Percentiles rank a stretch among this genome's conserved stretches.
phyloP scores from a whole-genome alignment of 2,113 vertebrate genomes.

The Phoenicopterus ruber region DNA sequence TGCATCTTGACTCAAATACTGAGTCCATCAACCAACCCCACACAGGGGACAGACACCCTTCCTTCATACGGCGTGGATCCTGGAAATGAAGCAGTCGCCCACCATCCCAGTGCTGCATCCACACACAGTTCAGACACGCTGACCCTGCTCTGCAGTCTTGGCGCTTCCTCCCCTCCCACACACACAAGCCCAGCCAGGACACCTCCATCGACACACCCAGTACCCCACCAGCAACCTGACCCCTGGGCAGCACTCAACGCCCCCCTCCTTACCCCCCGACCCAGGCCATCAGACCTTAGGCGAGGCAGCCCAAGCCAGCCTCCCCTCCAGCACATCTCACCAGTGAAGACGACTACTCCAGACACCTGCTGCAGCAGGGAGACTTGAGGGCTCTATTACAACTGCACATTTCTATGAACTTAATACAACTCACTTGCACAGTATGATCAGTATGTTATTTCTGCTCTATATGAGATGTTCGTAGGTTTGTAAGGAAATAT shows the following conservation, averaged over 20 bases:
- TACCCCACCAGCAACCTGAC: fast-evolving
- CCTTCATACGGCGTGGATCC: not conserved
- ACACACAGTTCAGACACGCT: not conserved
- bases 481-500: no score
- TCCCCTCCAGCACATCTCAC: not conserved
- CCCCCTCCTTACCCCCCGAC: fast-evolving
- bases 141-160: not conserved
- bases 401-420: not conserved
- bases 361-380: not conserved
- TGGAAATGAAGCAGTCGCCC: not conserved
- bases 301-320: not conserved
- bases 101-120: not conserved
- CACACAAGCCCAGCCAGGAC: not conserved
- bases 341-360: not conserved
- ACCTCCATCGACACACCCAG: fast-evolving
- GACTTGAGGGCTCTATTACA: not conserved
- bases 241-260: not conserved
- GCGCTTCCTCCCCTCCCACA: no score
- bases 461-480: not conserved
- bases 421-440: not conserved
- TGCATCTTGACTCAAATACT: not conserved
- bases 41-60: not conserved
- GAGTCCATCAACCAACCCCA: not conserved
- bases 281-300: not conserved
- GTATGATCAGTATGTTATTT: not conserved